Conservation (phyloP, 1,140 invertebrate species). For the Drosophila yakuba region DNA sequence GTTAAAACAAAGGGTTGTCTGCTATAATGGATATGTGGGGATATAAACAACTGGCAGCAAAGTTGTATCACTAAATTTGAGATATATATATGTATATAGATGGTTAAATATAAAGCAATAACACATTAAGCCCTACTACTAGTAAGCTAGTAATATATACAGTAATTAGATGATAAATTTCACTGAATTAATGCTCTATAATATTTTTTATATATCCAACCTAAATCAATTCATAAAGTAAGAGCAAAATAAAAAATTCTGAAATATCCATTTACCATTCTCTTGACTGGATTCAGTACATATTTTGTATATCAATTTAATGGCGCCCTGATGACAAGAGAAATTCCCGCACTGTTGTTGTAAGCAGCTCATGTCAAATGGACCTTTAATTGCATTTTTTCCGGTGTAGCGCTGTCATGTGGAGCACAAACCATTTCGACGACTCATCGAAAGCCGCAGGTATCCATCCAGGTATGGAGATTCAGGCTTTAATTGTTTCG, state of each 20-base stretch:
- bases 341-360: background rate
- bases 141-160: too few relatives aligned
- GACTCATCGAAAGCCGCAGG: conserved; percentile 77
- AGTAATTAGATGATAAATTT: too few relatives aligned
- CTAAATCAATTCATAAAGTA: too few relatives aligned
- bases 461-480: conserved; percentile 43
- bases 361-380: conserved; percentile 12
- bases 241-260: background rate
- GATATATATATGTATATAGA: too few relatives aligned
- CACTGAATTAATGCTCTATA: too few relatives aligned
- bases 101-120: too few relatives aligned
- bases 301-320: conserved; percentile 16
- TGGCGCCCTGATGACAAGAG: conserved; percentile 27
- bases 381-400: conserved; percentile 13
- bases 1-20: too few relatives aligned
- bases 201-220: too few relatives aligned
- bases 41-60: too few relatives aligned
- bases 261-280: background rate
- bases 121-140: too few relatives aligned
- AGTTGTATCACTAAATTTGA: too few relatives aligned
- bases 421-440: conserved; percentile 48
- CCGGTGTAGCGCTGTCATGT: conserved; percentile 32
- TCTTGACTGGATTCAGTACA: accelerated
- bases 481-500: conserved; percentile 76
- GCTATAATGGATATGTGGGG: too few relatives aligned